Evolutionary conservation across 1,140 invertebrate species (phyloP), one percentile per base, ranked within the genome.

Genomic region (Halictus rubicundus): DNA sequence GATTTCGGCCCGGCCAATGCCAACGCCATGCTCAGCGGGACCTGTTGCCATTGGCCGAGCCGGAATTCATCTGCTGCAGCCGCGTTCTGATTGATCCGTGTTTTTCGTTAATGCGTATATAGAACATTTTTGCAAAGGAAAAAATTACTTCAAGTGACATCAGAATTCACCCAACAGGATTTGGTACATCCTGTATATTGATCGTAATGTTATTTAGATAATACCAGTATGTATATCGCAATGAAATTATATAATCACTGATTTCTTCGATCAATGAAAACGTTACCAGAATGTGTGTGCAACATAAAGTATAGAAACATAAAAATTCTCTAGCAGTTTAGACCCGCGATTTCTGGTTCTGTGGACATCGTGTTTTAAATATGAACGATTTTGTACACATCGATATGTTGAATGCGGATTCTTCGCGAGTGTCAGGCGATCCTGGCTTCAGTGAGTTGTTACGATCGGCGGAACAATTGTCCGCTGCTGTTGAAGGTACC

Each of bases 391-490:
- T 46, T 42, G 54, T 25, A 21, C 57, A 69, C 25, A 54, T 21
- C 16, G 84, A 86, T 46, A 70, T 82, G 68, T 80, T 80, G 25
- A 60, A 12, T 25, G 39, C 25, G 7, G 72, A 85, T 63, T 63
- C 68, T 19, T 39, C 63, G 9, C 73, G 68, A 68, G 81, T 80
- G 46, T 89, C 90, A 89, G 89, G 91, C 66, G 94, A 94, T 82
- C 89, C 94, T 8, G 96, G 97, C 90, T 97, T 99, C 89, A 96
- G 95, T 87, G 97, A 98, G 84, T 94, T 99, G 82, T 94, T 99
- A 65, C 95, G 98, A 88, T 96, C 97, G 93, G 98, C 98, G 1
- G 97, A 99, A 89, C 97, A 98, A 89, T 93, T 99, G 57, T 96
- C 97, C 4, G 96, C 97, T 70, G 96, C 98, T 90, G 96, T 98